A percentile compares a stretch with the other conserved stretches of the same genome.
These are phyloP conservation scores for Drosophila eugracilis DNA, from an alignment of 1,140 invertebrate genomes.

Conservation along the genomic window DNA sequence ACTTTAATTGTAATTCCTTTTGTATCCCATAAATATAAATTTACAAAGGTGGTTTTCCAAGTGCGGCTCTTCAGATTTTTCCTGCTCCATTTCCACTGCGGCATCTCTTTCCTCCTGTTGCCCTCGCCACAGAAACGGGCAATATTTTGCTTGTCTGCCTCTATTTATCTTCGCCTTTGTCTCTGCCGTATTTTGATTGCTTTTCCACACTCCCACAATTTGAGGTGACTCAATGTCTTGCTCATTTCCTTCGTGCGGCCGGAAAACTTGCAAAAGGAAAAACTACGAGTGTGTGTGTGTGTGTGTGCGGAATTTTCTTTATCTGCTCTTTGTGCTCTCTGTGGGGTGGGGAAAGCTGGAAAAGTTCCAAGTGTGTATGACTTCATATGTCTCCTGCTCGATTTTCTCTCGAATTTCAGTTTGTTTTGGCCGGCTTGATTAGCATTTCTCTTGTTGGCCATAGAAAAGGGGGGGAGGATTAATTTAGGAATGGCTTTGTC, in stretches of 20 bases:
- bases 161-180: conserved; percentile 78
- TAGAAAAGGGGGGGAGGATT: conserved; percentile 12
- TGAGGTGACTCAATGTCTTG: conserved; percentile 81
- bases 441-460: conserved; percentile 26
- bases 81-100: conserved; percentile 11
- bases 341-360: conserved; percentile 22
- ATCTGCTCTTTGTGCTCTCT: conserved; percentile 25
- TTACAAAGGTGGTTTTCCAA: conserved; percentile 1
- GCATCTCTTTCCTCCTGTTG: conserved; percentile 21
- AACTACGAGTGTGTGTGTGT: conserved; percentile 41
- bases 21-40: no score
- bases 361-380: conserved; percentile 43
- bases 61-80: conserved; percentile 8
- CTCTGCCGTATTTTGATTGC: conserved; percentile 74
- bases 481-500: conserved; percentile 39
- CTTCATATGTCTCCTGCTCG: conserved; percentile 32
- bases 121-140: conserved; percentile 62
- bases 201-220: conserved; percentile 60
- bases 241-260: conserved; percentile 71
- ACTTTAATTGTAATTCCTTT: background rate
- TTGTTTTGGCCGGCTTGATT: conserved; percentile 29
- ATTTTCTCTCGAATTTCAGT: conserved; percentile 17
- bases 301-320: conserved; percentile 24
- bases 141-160: conserved; percentile 82
- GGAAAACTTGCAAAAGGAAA: conserved; percentile 69